These are phyloP conservation scores for Orchesellides sinensis DNA, from an alignment of 2,888 invertebrate genomes.

Conservation along the genomic window DNA sequence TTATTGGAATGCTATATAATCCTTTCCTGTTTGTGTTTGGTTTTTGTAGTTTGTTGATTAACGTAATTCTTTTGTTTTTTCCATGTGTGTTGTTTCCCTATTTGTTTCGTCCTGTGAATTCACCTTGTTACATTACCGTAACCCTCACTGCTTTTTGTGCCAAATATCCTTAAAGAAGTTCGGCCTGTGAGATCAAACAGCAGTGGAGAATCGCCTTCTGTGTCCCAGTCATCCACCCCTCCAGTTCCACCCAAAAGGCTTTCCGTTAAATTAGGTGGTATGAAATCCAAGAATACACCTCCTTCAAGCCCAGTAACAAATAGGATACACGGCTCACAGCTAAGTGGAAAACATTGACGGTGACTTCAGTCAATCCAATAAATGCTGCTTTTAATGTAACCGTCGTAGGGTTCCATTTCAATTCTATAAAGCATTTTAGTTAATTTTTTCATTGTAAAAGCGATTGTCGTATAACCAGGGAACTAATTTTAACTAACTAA, in stretches of 20 bases:
- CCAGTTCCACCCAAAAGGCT: conserved; percentile 73
- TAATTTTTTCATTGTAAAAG: too few relatives aligned
- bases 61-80: conserved; percentile 44
- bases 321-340: conserved; percentile 32
- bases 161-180: conserved; percentile 51
- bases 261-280: conserved; percentile 65
- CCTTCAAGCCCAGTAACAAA: conserved; percentile 70
- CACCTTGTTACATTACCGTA: neutral
- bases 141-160: conserved; percentile 28
- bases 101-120: conserved; percentile 45
- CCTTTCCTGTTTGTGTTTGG: conserved; percentile 11
- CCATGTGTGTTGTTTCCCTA: conserved; percentile 56
- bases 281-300: conserved; percentile 72
- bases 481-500: too few relatives aligned
- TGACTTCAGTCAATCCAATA: too few relatives aligned
- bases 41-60: conserved; percentile 20
- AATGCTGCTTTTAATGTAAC: too few relatives aligned
- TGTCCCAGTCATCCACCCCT: conserved; percentile 68
- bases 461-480: too few relatives aligned
- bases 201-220: conserved; percentile 57
- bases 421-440: too few relatives aligned
- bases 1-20: conserved; percentile 31
- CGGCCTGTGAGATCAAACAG: conserved; percentile 62
- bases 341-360: conserved; percentile 33
- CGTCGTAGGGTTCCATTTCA: too few relatives aligned